phyloP scores from a whole-genome alignment of 2,113 vertebrate genomes.

The Petromus typicus region DNA sequence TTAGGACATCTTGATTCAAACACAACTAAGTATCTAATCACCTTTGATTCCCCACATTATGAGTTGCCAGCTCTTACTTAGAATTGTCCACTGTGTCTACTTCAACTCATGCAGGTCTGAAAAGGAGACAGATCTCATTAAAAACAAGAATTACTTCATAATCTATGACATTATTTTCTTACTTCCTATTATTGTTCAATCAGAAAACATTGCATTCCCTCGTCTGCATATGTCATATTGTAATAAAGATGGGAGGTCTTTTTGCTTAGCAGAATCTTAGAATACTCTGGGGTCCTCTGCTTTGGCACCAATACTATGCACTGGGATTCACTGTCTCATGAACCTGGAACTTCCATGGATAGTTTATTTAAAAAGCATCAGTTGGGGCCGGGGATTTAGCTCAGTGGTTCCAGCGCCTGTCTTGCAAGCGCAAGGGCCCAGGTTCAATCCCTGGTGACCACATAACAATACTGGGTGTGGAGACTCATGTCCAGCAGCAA shows the following conservation, averaged over 20 bases:
- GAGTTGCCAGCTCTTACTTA: neutral
- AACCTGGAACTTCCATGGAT: neutral
- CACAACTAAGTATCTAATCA: neutral
- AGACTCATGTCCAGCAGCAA: no score
- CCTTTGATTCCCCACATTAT: neutral
- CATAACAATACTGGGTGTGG: no score
- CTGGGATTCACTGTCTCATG: neutral
- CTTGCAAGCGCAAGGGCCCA: no score
- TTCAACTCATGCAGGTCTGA: neutral
- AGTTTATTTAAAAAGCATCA: neutral
- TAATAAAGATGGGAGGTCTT: neutral
- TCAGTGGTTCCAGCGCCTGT: no score
- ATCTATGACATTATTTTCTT: neutral
- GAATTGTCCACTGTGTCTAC: neutral
- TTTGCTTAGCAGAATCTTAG: neutral
- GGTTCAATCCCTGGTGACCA: no score
- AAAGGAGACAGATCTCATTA: slow-evolving; percentile 11
- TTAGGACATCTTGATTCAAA: slow-evolving; percentile 54
- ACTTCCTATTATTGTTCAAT: slow-evolving; percentile 28
- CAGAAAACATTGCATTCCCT: slow-evolving; percentile 11
- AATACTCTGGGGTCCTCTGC: neutral
- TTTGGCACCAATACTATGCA: neutral
- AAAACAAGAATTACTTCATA: slow-evolving; percentile 45
- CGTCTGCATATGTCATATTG: neutral
- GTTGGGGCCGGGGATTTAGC: no score